These are phyloP conservation scores for Araneus ventricosus DNA, from an alignment of 1,140 invertebrate genomes.

Conservation along the genomic window DNA sequence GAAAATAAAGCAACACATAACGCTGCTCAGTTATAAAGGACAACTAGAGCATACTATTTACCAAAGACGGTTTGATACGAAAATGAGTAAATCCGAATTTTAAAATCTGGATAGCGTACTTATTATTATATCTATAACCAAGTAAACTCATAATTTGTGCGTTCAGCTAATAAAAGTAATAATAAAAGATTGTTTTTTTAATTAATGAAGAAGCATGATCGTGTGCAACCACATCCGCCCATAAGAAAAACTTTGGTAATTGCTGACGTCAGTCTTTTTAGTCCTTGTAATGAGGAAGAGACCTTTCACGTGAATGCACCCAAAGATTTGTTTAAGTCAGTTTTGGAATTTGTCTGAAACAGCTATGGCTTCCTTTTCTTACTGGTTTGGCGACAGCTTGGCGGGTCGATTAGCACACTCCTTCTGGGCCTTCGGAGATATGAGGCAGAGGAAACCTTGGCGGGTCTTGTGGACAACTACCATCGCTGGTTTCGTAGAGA, in stretches of 20 bases:
- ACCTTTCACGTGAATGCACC: background rate
- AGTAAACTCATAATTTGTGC: background rate
- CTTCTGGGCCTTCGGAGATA: slow-evolving; percentile 69
- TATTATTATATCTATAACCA: too few species aligned
- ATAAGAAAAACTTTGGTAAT: background rate
- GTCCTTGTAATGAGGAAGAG: background rate
- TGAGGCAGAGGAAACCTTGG: slow-evolving; percentile 71
- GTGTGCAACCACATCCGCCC: slow-evolving; percentile 44
- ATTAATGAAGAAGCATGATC: slow-evolving; percentile 55
- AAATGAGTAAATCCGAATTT: too few species aligned
- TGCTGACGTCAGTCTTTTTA: background rate
- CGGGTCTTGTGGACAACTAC: slow-evolving; percentile 67
- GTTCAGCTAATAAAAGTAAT: background rate
- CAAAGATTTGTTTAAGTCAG: background rate
- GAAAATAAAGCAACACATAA: too few species aligned
- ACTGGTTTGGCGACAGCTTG: background rate
- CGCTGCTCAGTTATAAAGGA: too few species aligned
- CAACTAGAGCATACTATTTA: too few species aligned
- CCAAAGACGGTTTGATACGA: too few species aligned
- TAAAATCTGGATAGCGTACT: background rate
- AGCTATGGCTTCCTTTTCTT: slow-evolving; percentile 19
- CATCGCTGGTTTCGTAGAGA: slow-evolving; percentile 74
- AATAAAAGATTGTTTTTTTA: background rate
- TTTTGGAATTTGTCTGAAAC: background rate
- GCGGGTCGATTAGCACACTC: slow-evolving; percentile 64